These are phyloP conservation scores for Ips nitidus DNA, from an alignment of 1,140 invertebrate genomes.

Conservation along the genomic window DNA sequence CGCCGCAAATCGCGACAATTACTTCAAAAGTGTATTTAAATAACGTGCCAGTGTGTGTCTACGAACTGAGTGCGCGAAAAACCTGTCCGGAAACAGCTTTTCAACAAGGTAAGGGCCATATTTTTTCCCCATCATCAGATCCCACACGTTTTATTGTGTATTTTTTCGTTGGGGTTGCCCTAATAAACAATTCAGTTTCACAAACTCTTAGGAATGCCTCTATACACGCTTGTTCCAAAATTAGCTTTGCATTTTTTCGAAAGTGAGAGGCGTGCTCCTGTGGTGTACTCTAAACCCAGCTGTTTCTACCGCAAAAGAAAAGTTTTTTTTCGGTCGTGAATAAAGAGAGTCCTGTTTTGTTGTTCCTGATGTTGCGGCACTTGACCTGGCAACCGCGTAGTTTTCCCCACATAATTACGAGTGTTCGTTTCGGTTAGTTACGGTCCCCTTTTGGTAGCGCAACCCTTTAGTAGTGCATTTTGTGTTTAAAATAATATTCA, in stretches of 20 bases:
- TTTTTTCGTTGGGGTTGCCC: too few species aligned
- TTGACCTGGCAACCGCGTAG: conserved; percentile 51
- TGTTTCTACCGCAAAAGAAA: neutral
- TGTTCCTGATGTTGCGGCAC: conserved; percentile 51
- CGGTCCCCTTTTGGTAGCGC: too few species aligned
- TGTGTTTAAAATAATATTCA: conserved; percentile 25
- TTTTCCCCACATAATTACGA: too few species aligned
- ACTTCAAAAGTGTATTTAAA: conserved; percentile 38
- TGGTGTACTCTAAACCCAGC: neutral
- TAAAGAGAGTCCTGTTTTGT: conserved; percentile 48
- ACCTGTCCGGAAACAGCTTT: conserved; percentile 41
- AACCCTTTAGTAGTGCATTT: too few species aligned
- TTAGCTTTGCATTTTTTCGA: conserved; percentile 42
- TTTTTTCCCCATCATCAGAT: conserved; percentile 37
- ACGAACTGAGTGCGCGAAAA: conserved; percentile 36
- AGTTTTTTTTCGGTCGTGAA: conserved; percentile 42
- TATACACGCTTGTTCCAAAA: conserved; percentile 43
- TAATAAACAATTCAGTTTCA: too few species aligned
- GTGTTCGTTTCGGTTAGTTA: too few species aligned
- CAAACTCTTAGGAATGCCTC: neutral
- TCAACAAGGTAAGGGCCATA: conserved; percentile 50
- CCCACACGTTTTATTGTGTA: neutral
- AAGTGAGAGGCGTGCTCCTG: conserved; percentile 42
- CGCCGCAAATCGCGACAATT: conserved; percentile 43
- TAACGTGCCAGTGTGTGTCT: conserved; percentile 37